Evolutionary conservation across 2,888 invertebrate genomes (phyloP), one percentile per base, ranked within the genome.

Genomic region (Euproctis similis): DNA sequence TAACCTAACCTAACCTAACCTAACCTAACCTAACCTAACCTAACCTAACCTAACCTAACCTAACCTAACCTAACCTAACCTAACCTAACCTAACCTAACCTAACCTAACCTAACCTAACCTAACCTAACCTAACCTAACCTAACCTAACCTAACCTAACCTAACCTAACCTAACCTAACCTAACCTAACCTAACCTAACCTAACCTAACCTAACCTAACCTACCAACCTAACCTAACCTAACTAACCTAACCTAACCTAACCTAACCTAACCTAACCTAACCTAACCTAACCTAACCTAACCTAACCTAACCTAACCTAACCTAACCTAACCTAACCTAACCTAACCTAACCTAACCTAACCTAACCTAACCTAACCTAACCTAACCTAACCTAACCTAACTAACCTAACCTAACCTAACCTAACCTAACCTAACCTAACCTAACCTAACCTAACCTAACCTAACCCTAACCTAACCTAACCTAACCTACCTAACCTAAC

Each of bases 121-220:
- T 39, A 39, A 39, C 33, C 30, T 31, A 35, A 33, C 39, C 31
- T 36, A 42, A 42, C 42, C 42, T 36, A 39, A 42, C 39, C 42
- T 36, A 38, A 42, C 42, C 42, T 42, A 42, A 42, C 42, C 42
- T 42, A 37, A 39, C 42, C 42, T 39, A 39, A 42, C 39, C 42
- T 37, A 42, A 42, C 42, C 42, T 38, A 38, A 42, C 42, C 42
- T 38, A 42, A 42, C 42, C 42, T 36, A 42, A 42, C 42, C 42
- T 38, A 38, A 42, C 41, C 42, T 37, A 37, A 37, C 37, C 37
- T 37, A 37, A 33, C 36, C 30, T 34, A 33, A 35, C 35, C 35
- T 33, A 32, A 33, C 29, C 34, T 34, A 33, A n/a, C n/a, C n/a
- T n/a, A n/a, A n/a, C n/a, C n/a, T n/a, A n/a, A n/a, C n/a, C n/a